Evolutionary conservation across 2,797 vertebrate species (phyloP).

Genomic region (Manis pentadactyla): DNA sequence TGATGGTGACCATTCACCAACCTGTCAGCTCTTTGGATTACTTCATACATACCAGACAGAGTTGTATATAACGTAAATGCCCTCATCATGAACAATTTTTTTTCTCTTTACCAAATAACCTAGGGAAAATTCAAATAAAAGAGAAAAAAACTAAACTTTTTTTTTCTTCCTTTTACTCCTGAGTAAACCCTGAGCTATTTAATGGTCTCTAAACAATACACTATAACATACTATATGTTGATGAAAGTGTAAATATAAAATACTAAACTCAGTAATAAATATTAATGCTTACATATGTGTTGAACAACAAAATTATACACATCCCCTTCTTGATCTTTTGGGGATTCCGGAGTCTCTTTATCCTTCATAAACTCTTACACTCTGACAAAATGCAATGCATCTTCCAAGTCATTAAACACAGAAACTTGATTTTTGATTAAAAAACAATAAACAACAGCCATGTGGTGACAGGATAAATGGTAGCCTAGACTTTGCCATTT

Average conservation of each 20-base stretch:
- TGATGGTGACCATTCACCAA: neutral
- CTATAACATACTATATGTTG: slow-evolving; percentile 9
- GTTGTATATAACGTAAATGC: neutral
- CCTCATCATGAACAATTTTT: neutral
- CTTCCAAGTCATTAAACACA: slow-evolving; percentile 68
- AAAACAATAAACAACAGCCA: slow-evolving; percentile 61
- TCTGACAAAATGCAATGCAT: slow-evolving; percentile 73
- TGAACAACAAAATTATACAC: slow-evolving; percentile 67
- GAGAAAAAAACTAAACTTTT: neutral
- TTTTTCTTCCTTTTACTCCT: neutral
- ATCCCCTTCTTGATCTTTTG: slow-evolving; percentile 65
- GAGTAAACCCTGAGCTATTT: slow-evolving; percentile 63
- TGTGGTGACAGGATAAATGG: slow-evolving; percentile 55
- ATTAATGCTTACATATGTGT: slow-evolving; percentile 62
- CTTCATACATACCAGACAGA: neutral
- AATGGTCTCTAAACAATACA: slow-evolving; percentile 37
- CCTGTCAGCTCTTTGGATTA: neutral
- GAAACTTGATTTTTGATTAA: slow-evolving; percentile 73
- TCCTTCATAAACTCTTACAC: slow-evolving; percentile 62
- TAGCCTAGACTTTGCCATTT: slow-evolving; percentile 7
- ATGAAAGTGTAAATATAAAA: slow-evolving; percentile 67
- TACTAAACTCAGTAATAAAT: slow-evolving; percentile 74
- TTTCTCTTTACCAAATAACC: slow-evolving; percentile 64
- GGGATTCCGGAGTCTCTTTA: slow-evolving; percentile 55
- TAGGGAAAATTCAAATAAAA: slow-evolving; percentile 53